These are phyloP conservation scores for Cynaeus angustus DNA, from an alignment of 2,888 invertebrate genomes.

Conservation along the genomic window DNA sequence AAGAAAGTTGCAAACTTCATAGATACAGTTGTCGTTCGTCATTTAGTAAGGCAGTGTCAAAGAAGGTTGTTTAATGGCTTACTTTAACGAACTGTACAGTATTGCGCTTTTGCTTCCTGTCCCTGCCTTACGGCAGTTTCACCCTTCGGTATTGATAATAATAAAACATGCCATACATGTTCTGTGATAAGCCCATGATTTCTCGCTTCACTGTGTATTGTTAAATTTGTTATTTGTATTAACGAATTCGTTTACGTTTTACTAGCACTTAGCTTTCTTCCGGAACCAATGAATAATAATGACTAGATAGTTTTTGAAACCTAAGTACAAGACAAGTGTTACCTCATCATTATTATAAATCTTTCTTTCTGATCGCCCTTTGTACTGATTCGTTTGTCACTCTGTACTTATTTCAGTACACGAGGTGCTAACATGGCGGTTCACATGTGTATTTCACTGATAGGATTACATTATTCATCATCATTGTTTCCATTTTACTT, in stretches of 20 bases:
- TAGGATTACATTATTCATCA: conserved; percentile 51
- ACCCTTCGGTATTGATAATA: conserved; percentile 52
- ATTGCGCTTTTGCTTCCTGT: conserved; percentile 54
- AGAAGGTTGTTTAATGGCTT: conserved; percentile 50
- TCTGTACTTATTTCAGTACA: conserved; percentile 52
- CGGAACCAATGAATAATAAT: conserved; percentile 53
- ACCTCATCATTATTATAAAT: conserved; percentile 58
- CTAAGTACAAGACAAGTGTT: conserved; percentile 61
- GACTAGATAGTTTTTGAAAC: conserved; percentile 57
- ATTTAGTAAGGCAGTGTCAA: conserved; percentile 44
- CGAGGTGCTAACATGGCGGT: conserved; percentile 54
- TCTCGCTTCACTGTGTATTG: conserved; percentile 54
- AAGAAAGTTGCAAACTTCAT: conserved; percentile 42
- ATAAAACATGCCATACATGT: conserved; percentile 60
- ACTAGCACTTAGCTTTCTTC: conserved; percentile 54
- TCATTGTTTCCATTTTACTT: conserved; percentile 54
- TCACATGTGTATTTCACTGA: conserved; percentile 51
- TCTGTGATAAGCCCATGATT: conserved; percentile 59
- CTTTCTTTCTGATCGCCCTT: conserved; percentile 51
- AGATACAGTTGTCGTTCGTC: conserved; percentile 48
- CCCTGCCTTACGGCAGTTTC: conserved; percentile 48
- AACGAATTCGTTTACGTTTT: conserved; percentile 50
- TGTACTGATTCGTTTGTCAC: conserved; percentile 53
- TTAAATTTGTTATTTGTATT: conserved; percentile 52
- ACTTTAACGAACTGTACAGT: conserved; percentile 54